phyloP scores from a whole-genome alignment of 2,113 vertebrate genomes.

The Chunga burmeisteri region DNA sequence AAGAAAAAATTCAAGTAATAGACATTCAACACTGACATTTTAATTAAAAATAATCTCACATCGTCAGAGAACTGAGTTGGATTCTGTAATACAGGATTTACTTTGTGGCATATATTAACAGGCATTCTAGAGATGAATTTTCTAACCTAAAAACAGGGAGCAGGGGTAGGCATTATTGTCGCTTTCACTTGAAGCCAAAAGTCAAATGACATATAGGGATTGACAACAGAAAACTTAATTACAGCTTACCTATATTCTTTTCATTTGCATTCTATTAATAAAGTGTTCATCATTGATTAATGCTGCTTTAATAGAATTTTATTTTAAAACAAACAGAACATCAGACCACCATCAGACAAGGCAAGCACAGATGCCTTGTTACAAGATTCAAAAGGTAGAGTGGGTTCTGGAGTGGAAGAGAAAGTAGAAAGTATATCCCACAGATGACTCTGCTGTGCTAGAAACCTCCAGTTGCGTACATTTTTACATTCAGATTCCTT shows the following conservation, averaged over 20 bases:
- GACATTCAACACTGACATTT: not conserved
- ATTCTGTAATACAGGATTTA: not conserved
- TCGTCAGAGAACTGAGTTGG: not conserved
- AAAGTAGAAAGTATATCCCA: not conserved
- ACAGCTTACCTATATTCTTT: not conserved
- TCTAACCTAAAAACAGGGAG: not conserved
- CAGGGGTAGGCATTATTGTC: not conserved
- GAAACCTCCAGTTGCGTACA: not conserved
- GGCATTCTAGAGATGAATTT: not conserved
- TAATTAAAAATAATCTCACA: slow-evolving; percentile 19
- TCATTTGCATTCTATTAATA: not conserved
- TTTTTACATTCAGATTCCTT: not conserved
- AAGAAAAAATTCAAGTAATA: not conserved
- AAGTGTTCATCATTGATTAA: not conserved
- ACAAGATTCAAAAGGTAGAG: not conserved
- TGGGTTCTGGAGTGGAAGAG: not conserved
- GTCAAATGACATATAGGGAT: not conserved
- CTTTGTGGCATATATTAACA: not conserved
- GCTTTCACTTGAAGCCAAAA: not conserved
- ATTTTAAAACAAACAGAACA: not conserved
- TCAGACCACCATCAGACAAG: not conserved
- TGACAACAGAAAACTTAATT: not conserved
- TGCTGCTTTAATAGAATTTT: not conserved
- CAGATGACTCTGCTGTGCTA: not conserved
- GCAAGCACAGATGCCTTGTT: not conserved